Percentiles rank a stretch among this genome's conserved stretches.
These are phyloP conservation scores for Ctenopoma kingsleyae DNA, from an alignment of 2,797 vertebrate species.

Conservation along the genomic window DNA sequence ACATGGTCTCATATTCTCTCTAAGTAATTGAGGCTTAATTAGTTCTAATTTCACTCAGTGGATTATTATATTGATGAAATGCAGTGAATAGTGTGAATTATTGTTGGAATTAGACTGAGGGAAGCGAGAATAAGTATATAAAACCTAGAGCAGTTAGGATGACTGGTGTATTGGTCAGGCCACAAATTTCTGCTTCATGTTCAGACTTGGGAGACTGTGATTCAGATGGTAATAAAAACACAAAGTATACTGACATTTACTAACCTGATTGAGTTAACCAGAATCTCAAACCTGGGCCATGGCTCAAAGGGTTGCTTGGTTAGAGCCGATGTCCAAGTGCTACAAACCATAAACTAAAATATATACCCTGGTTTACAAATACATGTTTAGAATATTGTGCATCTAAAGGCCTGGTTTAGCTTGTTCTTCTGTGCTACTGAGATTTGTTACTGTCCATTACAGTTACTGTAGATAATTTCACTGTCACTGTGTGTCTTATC, in stretches of 20 bases:
- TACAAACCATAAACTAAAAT: not conserved
- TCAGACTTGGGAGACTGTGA: too few species aligned
- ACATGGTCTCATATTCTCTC: constrained; percentile 20
- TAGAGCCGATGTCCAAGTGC: too few species aligned
- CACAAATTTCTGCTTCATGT: not conserved
- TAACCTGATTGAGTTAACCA: too few species aligned
- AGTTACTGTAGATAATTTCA: too few species aligned
- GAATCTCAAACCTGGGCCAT: too few species aligned
- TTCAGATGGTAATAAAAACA: too few species aligned
- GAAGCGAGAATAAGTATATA: constrained; percentile 14
- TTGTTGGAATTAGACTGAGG: constrained; percentile 29
- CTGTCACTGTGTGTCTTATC: too few species aligned
- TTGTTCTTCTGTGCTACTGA: not conserved
- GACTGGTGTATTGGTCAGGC: not conserved
- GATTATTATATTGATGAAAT: constrained; percentile 54
- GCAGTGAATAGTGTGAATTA: constrained; percentile 42
- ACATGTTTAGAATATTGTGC: not conserved
- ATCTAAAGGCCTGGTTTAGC: not conserved
- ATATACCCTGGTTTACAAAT: not conserved
- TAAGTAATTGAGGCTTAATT: constrained; percentile 63
- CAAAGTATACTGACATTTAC: too few species aligned
- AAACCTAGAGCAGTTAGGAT: constrained; percentile 11
- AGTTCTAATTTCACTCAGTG: constrained; percentile 40
- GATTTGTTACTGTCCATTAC: too few species aligned
- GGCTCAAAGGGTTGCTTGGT: too few species aligned